Evolutionary conservation across 2,113 vertebrate species (phyloP), one percentile per base, ranked within the genome.

Genomic region (Campylomormyrus numenius): DNA sequence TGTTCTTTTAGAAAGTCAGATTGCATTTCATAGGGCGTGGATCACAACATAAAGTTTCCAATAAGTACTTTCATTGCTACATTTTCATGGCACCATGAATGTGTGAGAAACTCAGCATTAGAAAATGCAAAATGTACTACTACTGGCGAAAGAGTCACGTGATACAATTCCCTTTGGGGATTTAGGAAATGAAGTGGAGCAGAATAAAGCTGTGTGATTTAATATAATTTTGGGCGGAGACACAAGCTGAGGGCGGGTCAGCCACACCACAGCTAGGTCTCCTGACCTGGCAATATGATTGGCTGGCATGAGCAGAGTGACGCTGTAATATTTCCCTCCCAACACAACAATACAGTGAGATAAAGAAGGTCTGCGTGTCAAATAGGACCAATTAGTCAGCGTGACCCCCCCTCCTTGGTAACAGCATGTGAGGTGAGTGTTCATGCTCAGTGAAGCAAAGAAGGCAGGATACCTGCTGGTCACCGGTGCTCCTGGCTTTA

Each of bases 401-500:
- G 9, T 19, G 70, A 66, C 21, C 39, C 88, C 88, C 27, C 31
- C 50, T 35, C 87, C 27, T n/a, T 5, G 27, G 24, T 19, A n/a
- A 27, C 46, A 11, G 24, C 11, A 8, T 88, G 89, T 13, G 77
- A 49, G 85, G 87, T 88, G 91, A 31, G 58, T 80, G 83, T 90
- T 39, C 84, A 46, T 49, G 90, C 86, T 84, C 89, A 87, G 89
- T 90, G 85, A 31, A 42, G 53, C 35, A 27, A 52, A 88, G 52
- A 45, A 56, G 24, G 77, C n/a, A 15, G 80, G 88, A 89, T 56
- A n/a, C 56, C 88, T 48, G 91, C 27, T 42, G 49, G 86, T 91
- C 50, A 56, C 77, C 84, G 24, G 62, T 48, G 87, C 84, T 90
- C 70, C 90, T 89, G 90, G 52, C 86, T 56, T 62, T 49, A 49